Evolutionary conservation across 2,888 invertebrate genomes (phyloP).

Genomic region (Teinopalpus imperialis): DNA sequence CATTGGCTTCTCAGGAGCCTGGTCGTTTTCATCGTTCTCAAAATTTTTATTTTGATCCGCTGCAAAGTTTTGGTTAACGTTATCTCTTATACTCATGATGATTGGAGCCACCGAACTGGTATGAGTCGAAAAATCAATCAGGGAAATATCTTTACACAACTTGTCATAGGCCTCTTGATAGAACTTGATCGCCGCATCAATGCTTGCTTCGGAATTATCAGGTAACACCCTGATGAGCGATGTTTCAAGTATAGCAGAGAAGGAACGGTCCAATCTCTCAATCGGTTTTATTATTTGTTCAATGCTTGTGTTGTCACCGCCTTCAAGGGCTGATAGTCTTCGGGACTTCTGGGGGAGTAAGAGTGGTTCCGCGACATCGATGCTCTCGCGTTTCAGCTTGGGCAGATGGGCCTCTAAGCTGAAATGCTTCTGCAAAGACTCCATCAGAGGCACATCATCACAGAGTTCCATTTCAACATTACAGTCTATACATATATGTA

Average conservation of each 20-base stretch:
- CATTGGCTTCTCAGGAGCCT: slow-evolving; percentile 52
- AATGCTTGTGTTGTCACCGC: slow-evolving; percentile 56
- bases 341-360: slow-evolving; percentile 70
- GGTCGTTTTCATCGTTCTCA: slow-evolving; percentile 68
- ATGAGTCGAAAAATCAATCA: slow-evolving; percentile 60
- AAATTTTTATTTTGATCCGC: slow-evolving; percentile 67
- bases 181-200: slow-evolving; percentile 63
- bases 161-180: slow-evolving; percentile 62
- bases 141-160: slow-evolving; percentile 52
- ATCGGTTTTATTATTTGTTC: slow-evolving; percentile 52
- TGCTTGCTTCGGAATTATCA: slow-evolving; percentile 67
- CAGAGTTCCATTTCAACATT: slow-evolving; percentile 68
- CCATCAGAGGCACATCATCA: slow-evolving; percentile 71
- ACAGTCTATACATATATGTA: slow-evolving; percentile 74
- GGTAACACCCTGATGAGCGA: slow-evolving; percentile 61
- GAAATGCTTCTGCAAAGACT: slow-evolving; percentile 71
- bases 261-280: slow-evolving; percentile 60
- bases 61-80: slow-evolving; percentile 72
- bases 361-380: slow-evolving; percentile 70
- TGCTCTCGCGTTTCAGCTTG: slow-evolving; percentile 66
- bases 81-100: slow-evolving; percentile 76
- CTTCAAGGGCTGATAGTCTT: slow-evolving; percentile 62
- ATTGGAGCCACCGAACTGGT: slow-evolving; percentile 72
- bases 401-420: slow-evolving; percentile 62
- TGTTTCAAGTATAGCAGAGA: slow-evolving; percentile 57